Evolutionary conservation across 1,140 invertebrate species (phyloP).

Genomic region (Linepithema humile): DNA sequence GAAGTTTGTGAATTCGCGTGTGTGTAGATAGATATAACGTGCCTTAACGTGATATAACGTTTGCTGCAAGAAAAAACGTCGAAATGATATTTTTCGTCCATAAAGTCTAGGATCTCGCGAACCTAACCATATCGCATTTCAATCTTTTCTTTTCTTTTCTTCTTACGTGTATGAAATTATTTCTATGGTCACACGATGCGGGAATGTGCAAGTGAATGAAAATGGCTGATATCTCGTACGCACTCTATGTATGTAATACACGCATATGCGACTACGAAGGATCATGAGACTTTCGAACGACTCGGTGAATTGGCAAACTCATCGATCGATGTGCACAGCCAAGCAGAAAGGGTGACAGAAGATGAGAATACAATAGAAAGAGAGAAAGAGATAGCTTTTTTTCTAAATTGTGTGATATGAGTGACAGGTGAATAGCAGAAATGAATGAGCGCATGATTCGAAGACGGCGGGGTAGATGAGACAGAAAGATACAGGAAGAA

Average conservation of each 20-base stretch:
- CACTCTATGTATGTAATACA: conserved; percentile 23
- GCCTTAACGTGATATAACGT: neutral
- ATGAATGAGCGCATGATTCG: conserved; percentile 75
- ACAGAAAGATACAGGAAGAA: conserved; percentile 27
- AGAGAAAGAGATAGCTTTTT: conserved; percentile 45
- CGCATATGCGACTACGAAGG: conserved; percentile 4
- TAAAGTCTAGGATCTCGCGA: conserved; percentile 21
- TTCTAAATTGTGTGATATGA: conserved; percentile 54
- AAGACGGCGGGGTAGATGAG: conserved; percentile 25
- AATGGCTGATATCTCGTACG: conserved; percentile 35
- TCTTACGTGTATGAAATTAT: conserved; percentile 23
- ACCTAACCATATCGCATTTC: conserved; percentile 5
- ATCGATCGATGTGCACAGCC: conserved; percentile 80
- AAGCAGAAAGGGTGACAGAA: conserved; percentile 74
- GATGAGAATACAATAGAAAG: conserved; percentile 62
- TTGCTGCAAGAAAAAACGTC: neutral
- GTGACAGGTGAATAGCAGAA: conserved; percentile 69
- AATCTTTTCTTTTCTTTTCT: neutral
- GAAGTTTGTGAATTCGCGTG: conserved; percentile 66
- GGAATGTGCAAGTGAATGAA: conserved; percentile 55
- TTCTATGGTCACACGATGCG: conserved; percentile 62
- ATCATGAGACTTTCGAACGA: conserved; percentile 60
- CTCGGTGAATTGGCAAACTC: conserved; percentile 73
- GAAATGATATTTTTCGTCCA: neutral
- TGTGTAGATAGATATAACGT: conserved; percentile 24